phyloP scores from a whole-genome alignment of 2,888 invertebrate species.

The Lithophane ornitopus region DNA sequence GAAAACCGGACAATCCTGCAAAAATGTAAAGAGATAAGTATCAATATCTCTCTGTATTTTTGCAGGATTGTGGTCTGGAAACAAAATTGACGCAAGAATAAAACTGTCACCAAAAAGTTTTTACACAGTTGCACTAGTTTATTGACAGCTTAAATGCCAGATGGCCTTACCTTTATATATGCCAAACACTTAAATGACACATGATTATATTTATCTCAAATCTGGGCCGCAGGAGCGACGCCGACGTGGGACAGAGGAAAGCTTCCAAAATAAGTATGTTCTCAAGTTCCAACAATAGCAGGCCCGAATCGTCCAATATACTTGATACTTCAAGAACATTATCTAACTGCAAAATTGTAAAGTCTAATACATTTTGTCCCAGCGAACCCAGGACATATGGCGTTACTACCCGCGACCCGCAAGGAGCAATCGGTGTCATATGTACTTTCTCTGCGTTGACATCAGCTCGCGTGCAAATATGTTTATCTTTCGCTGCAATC shows the following conservation, averaged over 20 bases:
- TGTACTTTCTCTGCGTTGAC: slow-evolving; percentile 74
- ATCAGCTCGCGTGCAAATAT: slow-evolving; percentile 73
- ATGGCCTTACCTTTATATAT: background rate
- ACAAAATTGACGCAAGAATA: background rate
- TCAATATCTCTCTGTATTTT: too few relatives aligned
- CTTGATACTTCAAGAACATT: background rate
- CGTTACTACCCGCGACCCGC: slow-evolving; percentile 35
- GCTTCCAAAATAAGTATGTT: slow-evolving; percentile 1
- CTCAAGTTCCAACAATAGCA: slow-evolving; percentile 8
- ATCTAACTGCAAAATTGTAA: background rate
- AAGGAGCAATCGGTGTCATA: slow-evolving; percentile 66
- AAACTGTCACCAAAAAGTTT: background rate
- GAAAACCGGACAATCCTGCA: slow-evolving; percentile 25
- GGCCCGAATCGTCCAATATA: background rate
- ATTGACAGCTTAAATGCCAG: slow-evolving; percentile 12
- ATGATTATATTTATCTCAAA: background rate
- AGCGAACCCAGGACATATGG: slow-evolving; percentile 20
- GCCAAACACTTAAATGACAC: background rate
- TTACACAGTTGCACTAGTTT: background rate
- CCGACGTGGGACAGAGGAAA: background rate
- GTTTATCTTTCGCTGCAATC: slow-evolving; percentile 68
- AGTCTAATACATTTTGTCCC: background rate
- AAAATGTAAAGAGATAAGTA: background rate
- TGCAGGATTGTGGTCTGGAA: too few relatives aligned
- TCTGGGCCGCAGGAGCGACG: too few relatives aligned